Percentiles rank a stretch among this genome's conserved stretches.
phyloP scores from a whole-genome alignment of 2,113 vertebrate genomes.

The Lampris incognitus region DNA sequence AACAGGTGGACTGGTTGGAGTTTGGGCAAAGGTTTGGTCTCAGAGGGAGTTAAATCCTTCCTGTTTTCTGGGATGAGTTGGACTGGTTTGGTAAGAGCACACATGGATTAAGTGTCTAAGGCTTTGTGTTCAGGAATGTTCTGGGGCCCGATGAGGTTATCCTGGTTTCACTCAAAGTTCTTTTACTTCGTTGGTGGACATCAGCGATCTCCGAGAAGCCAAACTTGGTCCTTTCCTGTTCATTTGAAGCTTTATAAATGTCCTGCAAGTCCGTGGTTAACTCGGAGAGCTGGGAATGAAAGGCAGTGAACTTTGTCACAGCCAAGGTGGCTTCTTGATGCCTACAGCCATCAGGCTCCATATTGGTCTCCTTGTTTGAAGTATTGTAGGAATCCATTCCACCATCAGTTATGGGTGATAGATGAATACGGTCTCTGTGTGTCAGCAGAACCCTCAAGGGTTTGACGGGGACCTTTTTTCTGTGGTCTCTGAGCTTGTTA shows the following conservation, averaged over 20 bases:
- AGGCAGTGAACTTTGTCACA: neutral
- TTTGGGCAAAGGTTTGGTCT: neutral
- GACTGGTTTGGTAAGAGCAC: neutral
- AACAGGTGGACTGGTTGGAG: neutral
- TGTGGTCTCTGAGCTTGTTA: neutral
- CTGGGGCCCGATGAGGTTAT: neutral
- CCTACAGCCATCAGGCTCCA: neutral
- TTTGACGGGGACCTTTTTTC: neutral
- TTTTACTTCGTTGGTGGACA: neutral
- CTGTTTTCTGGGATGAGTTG: slow-evolving; percentile 30
- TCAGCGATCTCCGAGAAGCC: slow-evolving; percentile 1
- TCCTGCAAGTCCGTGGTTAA: too few relatives aligned
- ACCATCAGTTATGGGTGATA: neutral
- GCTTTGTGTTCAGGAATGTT: neutral
- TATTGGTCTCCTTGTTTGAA: neutral
- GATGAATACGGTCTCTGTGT: slow-evolving; percentile 4
- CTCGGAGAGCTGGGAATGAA: neutral
- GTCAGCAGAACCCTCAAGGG: neutral
- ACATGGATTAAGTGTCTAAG: neutral
- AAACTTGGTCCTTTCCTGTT: neutral
- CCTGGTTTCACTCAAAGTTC: slow-evolving; percentile 5
- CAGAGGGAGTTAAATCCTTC: neutral
- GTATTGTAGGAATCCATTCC: neutral
- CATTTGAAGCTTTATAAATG: neutral
- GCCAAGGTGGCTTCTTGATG: neutral